A percentile compares a stretch with the other conserved stretches of the same genome.
phyloP scores from a whole-genome alignment of 2,797 vertebrate species.

The Sebastes iracundus region DNA sequence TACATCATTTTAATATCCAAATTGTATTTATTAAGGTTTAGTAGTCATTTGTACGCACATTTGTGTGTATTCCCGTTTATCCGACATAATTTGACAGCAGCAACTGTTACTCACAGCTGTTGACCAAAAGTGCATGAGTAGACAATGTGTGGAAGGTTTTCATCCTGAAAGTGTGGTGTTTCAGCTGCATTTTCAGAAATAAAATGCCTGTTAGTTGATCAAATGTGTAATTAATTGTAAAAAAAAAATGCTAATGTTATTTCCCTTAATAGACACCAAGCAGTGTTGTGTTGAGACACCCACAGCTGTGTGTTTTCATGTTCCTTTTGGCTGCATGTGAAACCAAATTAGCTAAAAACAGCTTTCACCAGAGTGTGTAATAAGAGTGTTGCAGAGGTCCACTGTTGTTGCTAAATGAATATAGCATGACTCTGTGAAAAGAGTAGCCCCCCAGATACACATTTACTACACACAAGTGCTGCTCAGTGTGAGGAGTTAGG shows the following conservation, averaged over 20 bases:
- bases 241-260: background rate
- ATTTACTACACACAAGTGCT: background rate
- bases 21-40: background rate
- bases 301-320: background rate
- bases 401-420: background rate
- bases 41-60: background rate
- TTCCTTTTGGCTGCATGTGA: background rate
- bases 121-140: background rate
- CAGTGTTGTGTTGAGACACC: background rate
- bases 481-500: background rate
- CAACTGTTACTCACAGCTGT: slow-evolving; percentile 9
- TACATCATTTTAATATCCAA: background rate
- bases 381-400: background rate
- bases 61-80: background rate
- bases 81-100: background rate
- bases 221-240: background rate
- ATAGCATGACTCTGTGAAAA: background rate
- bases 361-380: background rate
- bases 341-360: background rate
- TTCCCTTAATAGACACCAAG: background rate
- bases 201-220: background rate
- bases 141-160: background rate
- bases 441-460: background rate
- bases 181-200: background rate
- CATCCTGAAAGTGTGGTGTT: background rate